A percentile compares a stretch with the other conserved stretches of the same genome.
Evolutionary conservation across 2,797 vertebrate species (phyloP).

Genomic region (Helicolenus hilgendorfi): DNA sequence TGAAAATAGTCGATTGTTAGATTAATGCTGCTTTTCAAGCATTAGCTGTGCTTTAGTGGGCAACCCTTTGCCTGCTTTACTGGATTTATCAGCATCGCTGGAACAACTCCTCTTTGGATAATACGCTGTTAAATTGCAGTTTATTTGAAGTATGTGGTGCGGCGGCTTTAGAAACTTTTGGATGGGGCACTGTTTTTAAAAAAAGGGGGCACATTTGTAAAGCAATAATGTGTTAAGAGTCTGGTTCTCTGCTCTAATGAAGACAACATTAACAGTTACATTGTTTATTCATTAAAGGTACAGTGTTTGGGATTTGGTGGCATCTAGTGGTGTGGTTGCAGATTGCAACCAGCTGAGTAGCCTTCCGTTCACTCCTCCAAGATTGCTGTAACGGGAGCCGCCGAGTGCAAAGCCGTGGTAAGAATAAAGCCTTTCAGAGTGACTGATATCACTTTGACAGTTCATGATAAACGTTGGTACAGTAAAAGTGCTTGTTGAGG

Average conservation of each 20-base stretch:
- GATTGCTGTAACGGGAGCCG: too few relatives aligned
- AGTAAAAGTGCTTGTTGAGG: not conserved
- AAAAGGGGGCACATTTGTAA: not conserved
- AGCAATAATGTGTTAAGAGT: not conserved
- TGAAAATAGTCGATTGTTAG: constrained; percentile 27
- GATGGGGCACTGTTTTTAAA: not conserved
- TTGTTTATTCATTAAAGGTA: too few relatives aligned
- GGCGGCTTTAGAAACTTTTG: not conserved
- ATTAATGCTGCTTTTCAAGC: constrained; percentile 34
- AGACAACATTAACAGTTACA: not conserved
- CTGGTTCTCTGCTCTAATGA: not conserved
- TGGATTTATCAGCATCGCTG: constrained; percentile 19
- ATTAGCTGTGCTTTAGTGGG: constrained; percentile 8
- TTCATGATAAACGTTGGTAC: not conserved
- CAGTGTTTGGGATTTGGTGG: too few relatives aligned
- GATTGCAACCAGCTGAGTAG: too few relatives aligned
- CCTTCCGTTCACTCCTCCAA: too few relatives aligned
- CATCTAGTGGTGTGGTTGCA: too few relatives aligned
- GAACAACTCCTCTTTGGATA: constrained; percentile 1
- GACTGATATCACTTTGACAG: not conserved
- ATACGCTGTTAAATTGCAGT: not conserved
- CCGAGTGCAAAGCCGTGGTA: too few relatives aligned
- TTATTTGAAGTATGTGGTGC: not conserved
- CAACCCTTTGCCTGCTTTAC: constrained; percentile 10
- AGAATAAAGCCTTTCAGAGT: not conserved